Base-by-base conservation (phyloP, 2,113 vertebrate genomes). In the Zosterops borbonicus region DNA sequence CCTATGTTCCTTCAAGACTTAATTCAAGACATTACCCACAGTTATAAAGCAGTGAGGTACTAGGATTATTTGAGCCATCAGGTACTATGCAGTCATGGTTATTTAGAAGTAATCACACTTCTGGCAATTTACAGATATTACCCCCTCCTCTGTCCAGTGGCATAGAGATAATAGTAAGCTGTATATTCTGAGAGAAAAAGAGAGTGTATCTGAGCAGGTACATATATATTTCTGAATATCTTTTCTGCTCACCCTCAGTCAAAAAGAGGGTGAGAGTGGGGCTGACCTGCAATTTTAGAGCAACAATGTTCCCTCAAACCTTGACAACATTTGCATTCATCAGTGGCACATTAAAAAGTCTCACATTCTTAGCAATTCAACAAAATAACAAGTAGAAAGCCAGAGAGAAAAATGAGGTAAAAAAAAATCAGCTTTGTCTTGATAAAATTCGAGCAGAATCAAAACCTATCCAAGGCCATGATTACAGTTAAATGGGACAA, bases 31-130 rank as follows among this genome's bases (percentile, higher is more conserved):
- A 89, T 63, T 58, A 85, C 82, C 71, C 58, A 80, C 33, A 87
- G 71, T 92, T 91, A 94, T 13, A 93, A 80, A 83, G 67, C 58
- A 81, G 81, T 31, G 64, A 94, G 53, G 24, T 17, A 58, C 29
- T 53, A 79, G 63, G 81, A 85, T 96, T 95, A 96, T 95, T 74
- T 92, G 50, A 91, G 77, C 70, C 91, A 96, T 84, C 77, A 93
- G 75, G 62, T 85, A 87, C 67, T 24, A 92, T 11, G 31, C 37
- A 89, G 71, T 35, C 88, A 20, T 81, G 62, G 59, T 55, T 91
- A 91, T 92, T 96, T 95, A 75, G 79, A 96, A 91, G 69, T 93
- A 96, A 81, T 94, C 69, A 76, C 37, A 83, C 75, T 70, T 62
- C 44, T 50, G 60, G 47, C 21, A 69, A 78, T 95, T 95, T 93